Base-by-base conservation (phyloP, 2,113 vertebrate genomes). In the Gallinago jamesoni region DNA sequence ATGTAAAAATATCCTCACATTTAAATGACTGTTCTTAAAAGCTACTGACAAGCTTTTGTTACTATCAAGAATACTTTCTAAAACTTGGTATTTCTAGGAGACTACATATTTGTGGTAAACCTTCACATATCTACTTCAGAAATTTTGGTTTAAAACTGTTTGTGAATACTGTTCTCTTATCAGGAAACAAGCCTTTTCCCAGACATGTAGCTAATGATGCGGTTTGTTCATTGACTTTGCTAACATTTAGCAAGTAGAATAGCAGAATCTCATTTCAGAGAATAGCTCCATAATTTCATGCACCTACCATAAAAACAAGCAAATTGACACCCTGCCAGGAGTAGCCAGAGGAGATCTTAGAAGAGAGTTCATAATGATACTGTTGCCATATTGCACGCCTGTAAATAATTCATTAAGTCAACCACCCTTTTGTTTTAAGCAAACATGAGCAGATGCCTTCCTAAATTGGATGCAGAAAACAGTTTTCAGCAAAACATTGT, bases 401-500 rank as follows among this genome's bases (percentile, higher is more conserved):
- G 97, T 98, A 98, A 98, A 98, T 98, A 98, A 98, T 98, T 98
- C 97, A 98, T 98, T 98, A 98, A 98, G 96, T 97, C 98, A 98
- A 97, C 97, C 94, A 98, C 92, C 96, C 97, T 98, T 98, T 98
- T 98, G 94, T 98, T 98, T 98, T 98, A 98, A 98, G 97, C 97
- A 98, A 98, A 98, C 96, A 98, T 56, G 94, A 98, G 96, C 98
- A 98, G 98, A 98, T 98, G 98, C 94, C 96, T 97, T 97, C 95
- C 96, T 94, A 98, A 98, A 98, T 97, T 97, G 97, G 83, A 97
- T 97, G 64, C 96, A 97, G 97, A 96, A 94, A 97, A 97, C 93
- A 97, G 68, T 97, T 97, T 97, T 96, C 93, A 96, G 84, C 83
- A 98, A 98, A 97, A 97, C 89, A 92, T 91, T 96, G 97, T 94